Base-by-base conservation (phyloP, 2,888 invertebrate species). In the Drosophila quinaria region DNA sequence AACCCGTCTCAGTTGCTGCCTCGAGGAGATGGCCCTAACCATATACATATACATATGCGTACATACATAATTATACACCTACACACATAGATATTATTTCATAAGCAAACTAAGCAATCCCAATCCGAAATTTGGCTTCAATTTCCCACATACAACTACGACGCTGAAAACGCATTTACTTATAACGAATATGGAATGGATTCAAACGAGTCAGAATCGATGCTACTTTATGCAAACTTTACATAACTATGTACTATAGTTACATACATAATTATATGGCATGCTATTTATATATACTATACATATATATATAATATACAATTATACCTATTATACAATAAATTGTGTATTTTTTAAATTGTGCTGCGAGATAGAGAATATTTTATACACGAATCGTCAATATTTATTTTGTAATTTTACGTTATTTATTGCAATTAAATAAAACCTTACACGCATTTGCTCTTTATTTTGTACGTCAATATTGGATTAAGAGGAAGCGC, bases 191-290 rank as follows among this genome's bases (percentile, higher is more conserved):
- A 56, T 49, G 25, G 41, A 41, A 51, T 52, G 63, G 64, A 68
- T 56, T 64, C 49, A 49, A 71, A 49, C 67, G 58, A 87, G 86
- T 88, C 90, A 71, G 58, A 74, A 78, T 59, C 86, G 80, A 85
- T 80, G 86, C 90, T 89, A 86, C 90, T 89, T 82, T 81, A 87
- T 83, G 87, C 87, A 87, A 78, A 81, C 81, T 81, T 80, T 83
- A 80, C 78, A 84, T 70, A 33, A 33, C 33, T 50, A 50, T 49
- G 47, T 33, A 50, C 49, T 50, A 22, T 61, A 75, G 63, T 67
- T 70, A 66, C 52, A 67, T 70, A 66, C 50, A 74, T 63, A 63
- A 64, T 54, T 56, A 71, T 55, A 63, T 61, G 29, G 50, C 56
- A 59, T 46, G 58, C 52, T 62, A 66, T 67, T 59, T 67, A 66